These are phyloP conservation scores for Neosilurus mollespiculum DNA, from an alignment of 2,797 vertebrate species.

Conservation along the genomic window DNA sequence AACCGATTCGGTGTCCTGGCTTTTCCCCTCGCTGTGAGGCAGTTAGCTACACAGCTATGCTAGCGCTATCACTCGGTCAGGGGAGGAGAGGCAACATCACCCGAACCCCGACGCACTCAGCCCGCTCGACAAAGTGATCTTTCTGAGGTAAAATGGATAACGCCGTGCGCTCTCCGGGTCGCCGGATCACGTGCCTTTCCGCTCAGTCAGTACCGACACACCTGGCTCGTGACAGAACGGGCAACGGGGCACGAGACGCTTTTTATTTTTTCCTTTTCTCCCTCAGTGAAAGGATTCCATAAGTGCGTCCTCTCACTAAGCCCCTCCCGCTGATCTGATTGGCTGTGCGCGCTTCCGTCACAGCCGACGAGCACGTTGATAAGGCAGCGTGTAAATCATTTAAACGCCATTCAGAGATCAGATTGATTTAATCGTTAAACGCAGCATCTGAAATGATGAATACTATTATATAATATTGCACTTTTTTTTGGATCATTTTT, in stretches of 20 bases:
- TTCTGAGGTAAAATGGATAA: background rate
- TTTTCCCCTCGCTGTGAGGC: conserved; percentile 58
- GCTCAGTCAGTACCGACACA: conserved; percentile 53
- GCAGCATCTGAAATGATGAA: background rate
- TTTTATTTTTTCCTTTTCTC: conserved; percentile 4
- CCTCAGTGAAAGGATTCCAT: background rate
- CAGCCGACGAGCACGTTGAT: background rate
- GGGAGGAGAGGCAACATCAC: conserved; percentile 61
- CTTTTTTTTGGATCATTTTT: background rate
- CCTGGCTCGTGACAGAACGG: conserved; percentile 76
- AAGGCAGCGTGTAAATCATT: conserved; percentile 37
- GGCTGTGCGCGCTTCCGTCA: background rate
- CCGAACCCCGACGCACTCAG: conserved; percentile 21
- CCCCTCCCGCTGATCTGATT: conserved; percentile 45
- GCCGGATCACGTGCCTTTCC: conserved; percentile 56
- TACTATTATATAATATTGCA: background rate
- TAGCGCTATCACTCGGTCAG: conserved; percentile 64
- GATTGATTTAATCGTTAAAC: conserved; percentile 40
- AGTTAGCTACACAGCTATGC: conserved; percentile 72
- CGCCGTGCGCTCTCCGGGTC: background rate
- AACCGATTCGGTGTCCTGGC: background rate
- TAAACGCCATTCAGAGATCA: conserved; percentile 20
- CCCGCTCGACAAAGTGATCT: background rate
- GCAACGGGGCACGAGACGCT: conserved; percentile 49
- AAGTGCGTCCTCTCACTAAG: conserved; percentile 3